Evolutionary conservation across 2,888 invertebrate species (phyloP).

Genomic region (Protula sp.): DNA sequence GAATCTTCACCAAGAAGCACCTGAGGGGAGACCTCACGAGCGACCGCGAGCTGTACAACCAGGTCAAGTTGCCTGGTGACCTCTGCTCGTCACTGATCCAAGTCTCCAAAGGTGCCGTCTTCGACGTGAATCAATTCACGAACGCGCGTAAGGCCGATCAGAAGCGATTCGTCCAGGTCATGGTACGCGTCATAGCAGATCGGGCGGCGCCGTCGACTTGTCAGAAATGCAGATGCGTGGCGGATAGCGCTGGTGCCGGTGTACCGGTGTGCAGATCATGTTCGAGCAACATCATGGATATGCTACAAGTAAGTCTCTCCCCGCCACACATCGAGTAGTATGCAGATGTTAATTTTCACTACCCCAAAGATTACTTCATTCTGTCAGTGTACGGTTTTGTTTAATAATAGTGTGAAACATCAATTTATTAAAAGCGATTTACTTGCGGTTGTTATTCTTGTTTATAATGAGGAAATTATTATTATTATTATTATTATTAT

Average conservation of each 20-base stretch:
- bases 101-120: slow-evolving; percentile 64
- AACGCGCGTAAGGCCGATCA: slow-evolving; percentile 27
- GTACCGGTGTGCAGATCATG: slow-evolving; percentile 51
- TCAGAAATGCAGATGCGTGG: slow-evolving; percentile 54
- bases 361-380: too few species aligned
- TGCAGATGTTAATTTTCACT: too few species aligned
- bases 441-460: too few species aligned
- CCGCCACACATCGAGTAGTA: too few species aligned
- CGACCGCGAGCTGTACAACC: slow-evolving; percentile 61
- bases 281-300: too few species aligned
- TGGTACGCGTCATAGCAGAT: slow-evolving; percentile 44
- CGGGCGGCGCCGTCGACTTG: slow-evolving; percentile 49
- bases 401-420: too few species aligned
- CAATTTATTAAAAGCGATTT: too few species aligned
- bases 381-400: too few species aligned
- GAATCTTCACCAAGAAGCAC: slow-evolving; percentile 77
- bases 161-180: slow-evolving; percentile 48
- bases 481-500: too few species aligned
- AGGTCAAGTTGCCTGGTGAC: slow-evolving; percentile 39
- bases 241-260: slow-evolving; percentile 52
- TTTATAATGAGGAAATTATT: too few species aligned
- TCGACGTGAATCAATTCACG: slow-evolving; percentile 57
- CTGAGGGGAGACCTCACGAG: slow-evolving; percentile 61
- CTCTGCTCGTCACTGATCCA: slow-evolving; percentile 65
- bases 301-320: too few species aligned